These are phyloP conservation scores for Drosophila recens DNA, from an alignment of 2,888 invertebrate species.

Conservation along the genomic window DNA sequence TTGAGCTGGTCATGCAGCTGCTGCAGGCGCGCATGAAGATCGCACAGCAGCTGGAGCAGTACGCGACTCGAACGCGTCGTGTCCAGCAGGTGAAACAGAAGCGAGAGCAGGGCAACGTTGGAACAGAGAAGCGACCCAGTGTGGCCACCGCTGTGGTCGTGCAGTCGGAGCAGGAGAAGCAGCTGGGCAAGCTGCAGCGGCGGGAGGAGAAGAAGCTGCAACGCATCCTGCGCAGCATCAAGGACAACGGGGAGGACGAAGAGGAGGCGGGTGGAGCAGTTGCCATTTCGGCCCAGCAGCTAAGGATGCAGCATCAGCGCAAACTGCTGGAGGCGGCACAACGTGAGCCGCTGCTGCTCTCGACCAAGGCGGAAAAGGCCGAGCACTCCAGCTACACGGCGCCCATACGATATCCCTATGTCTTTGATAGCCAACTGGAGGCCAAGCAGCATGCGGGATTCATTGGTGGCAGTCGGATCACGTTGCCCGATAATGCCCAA, in stretches of 20 bases:
- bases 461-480: constrained; percentile 91
- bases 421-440: constrained; percentile 92
- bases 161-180: constrained; percentile 93
- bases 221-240: constrained; percentile 76
- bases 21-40: constrained; percentile 88
- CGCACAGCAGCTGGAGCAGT: constrained; percentile 81
- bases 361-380: constrained; percentile 67
- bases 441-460: constrained; percentile 89
- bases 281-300: constrained; percentile 85
- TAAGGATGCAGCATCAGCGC: constrained; percentile 82
- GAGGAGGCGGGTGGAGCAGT: constrained; percentile 53
- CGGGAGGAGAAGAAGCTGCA: constrained; percentile 93
- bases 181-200: constrained; percentile 90
- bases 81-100: constrained; percentile 74
- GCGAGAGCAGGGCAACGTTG: constrained; percentile 41
- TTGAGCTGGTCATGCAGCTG: constrained; percentile 90
- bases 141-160: constrained; percentile 93
- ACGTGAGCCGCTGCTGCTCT: constrained; percentile 80
- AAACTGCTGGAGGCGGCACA: constrained; percentile 81
- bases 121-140: constrained; percentile 86
- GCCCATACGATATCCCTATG: constrained; percentile 91
- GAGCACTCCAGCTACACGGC: constrained; percentile 83
- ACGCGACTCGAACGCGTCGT: constrained; percentile 73
- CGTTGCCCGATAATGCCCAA: constrained; percentile 92
- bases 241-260: constrained; percentile 66